A percentile compares a stretch with the other conserved stretches of the same genome.
Conservation (phyloP, 2,113 vertebrate genomes). For the Siphamia tubifer region DNA sequence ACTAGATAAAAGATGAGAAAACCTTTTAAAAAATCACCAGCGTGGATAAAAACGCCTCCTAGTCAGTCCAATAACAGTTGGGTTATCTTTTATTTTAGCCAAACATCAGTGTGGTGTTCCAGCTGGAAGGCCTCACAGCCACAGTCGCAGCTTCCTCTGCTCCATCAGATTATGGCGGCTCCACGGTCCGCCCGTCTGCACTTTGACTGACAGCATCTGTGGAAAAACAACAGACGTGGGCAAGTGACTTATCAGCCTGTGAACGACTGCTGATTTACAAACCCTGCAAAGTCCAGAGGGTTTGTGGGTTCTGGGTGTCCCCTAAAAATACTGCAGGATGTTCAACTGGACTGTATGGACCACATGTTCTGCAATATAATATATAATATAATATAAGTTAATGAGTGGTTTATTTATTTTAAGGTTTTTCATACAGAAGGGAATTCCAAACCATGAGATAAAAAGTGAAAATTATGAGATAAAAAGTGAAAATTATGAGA, state of each 20-base stretch:
- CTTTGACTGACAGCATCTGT: constrained; percentile 39
- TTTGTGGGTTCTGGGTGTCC: background rate
- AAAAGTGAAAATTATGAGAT: no score
- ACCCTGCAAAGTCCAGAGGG: background rate
- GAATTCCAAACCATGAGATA: no score
- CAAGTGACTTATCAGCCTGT: constrained; percentile 18
- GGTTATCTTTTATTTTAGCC: constrained; percentile 13
- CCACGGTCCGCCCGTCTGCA: constrained; percentile 14
- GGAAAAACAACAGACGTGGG: constrained; percentile 3
- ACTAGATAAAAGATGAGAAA: no score
- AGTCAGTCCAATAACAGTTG: background rate
- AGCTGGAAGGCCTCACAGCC: background rate
- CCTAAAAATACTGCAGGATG: no score
- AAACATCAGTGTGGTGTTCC: background rate
- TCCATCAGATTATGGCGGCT: constrained; percentile 16
- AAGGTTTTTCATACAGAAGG: no score
- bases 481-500: no score
- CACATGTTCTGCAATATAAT: no score
- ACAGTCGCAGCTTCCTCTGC: background rate
- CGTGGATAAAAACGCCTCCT: background rate
- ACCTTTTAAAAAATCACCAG: no score
- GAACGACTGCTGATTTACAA: constrained; percentile 20
- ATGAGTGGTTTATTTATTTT: no score
- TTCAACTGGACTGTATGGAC: no score
- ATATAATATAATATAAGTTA: no score